Conservation (phyloP, 2,113 vertebrate species). For the Pollachius pollachius region DNA sequence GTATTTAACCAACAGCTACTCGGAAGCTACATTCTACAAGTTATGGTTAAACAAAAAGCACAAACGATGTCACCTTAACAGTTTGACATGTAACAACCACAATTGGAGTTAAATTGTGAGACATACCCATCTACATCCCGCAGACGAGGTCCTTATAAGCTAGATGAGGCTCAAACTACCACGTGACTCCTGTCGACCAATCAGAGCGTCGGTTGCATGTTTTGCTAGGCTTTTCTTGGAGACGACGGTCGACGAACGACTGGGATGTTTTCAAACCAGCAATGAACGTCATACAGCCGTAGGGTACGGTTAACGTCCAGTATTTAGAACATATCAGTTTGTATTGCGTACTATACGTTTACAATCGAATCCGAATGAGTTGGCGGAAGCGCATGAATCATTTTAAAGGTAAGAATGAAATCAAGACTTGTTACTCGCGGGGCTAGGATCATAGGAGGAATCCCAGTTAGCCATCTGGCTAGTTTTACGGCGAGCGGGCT, state of each 20-base stretch:
- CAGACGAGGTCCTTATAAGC: constrained; percentile 61
- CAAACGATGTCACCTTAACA: too few species aligned
- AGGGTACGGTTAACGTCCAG: constrained; percentile 60
- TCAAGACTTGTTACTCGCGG: constrained; percentile 19
- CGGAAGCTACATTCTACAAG: too few species aligned
- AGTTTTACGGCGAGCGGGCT: constrained; percentile 44
- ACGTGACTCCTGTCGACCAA: constrained; percentile 66
- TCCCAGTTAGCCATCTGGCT: constrained; percentile 61
- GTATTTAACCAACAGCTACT: neutral
- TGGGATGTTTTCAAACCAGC: constrained; percentile 79
- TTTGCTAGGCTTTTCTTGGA: constrained; percentile 74
- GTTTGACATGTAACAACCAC: neutral
- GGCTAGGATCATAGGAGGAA: constrained; percentile 25
- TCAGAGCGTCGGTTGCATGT: constrained; percentile 58
- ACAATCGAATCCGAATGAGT: constrained; percentile 40
- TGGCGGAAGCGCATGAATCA: constrained; percentile 33
- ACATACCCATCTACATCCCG: constrained; percentile 57
- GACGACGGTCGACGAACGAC: constrained; percentile 65
- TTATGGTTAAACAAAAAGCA: too few species aligned
- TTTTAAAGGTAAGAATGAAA: constrained; percentile 64
- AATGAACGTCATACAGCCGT: constrained; percentile 71
- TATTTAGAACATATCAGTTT: constrained; percentile 51
- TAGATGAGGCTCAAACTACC: constrained; percentile 45
- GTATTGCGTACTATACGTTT: constrained; percentile 31
- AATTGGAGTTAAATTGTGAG: constrained; percentile 37